Percentiles rank a stretch among this genome's conserved stretches.
Conservation (phyloP, 2,888 invertebrate genomes). For the Sceliomorpha sp. region DNA sequence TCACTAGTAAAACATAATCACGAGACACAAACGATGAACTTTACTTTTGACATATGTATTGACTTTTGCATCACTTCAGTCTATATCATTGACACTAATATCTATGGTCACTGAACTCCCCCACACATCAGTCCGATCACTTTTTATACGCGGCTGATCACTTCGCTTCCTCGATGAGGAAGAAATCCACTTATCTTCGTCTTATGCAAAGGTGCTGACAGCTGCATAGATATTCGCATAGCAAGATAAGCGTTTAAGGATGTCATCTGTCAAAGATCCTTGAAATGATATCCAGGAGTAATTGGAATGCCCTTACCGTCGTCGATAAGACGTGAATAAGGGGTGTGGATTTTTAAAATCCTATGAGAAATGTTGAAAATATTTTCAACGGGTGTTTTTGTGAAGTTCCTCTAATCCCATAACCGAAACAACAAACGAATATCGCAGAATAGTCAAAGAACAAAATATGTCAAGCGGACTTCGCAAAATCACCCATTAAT, state of each 20-base stretch:
- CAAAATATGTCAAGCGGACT: too few species aligned
- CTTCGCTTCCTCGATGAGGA: not conserved
- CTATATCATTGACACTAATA: slow-evolving; percentile 72
- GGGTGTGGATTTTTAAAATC: too few species aligned
- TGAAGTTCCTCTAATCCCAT: too few species aligned
- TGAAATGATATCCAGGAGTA: not conserved
- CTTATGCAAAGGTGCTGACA: slow-evolving; percentile 3
- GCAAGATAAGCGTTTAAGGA: not conserved
- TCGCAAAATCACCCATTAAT: too few species aligned
- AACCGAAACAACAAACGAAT: too few species aligned
- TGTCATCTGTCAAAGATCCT: slow-evolving; percentile 7
- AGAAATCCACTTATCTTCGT: slow-evolving; percentile 17
- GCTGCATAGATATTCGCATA: slow-evolving; percentile 7
- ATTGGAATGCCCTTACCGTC: too few species aligned
- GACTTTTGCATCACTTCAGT: slow-evolving; percentile 74
- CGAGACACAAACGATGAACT: slow-evolving; percentile 14
- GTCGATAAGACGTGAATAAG: not conserved
- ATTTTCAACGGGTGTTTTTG: too few species aligned
- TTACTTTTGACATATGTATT: slow-evolving; percentile 50
- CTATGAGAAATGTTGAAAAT: too few species aligned
- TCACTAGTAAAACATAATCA: slow-evolving; percentile 2
- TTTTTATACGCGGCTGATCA: slow-evolving; percentile 18
- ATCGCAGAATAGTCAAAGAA: too few species aligned
- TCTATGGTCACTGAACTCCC: slow-evolving; percentile 78
- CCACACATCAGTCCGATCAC: slow-evolving; percentile 67